A percentile compares a stretch with the other conserved stretches of the same genome.
phyloP scores from a whole-genome alignment of 2,113 vertebrate genomes.

The Catharus fuscescens region DNA sequence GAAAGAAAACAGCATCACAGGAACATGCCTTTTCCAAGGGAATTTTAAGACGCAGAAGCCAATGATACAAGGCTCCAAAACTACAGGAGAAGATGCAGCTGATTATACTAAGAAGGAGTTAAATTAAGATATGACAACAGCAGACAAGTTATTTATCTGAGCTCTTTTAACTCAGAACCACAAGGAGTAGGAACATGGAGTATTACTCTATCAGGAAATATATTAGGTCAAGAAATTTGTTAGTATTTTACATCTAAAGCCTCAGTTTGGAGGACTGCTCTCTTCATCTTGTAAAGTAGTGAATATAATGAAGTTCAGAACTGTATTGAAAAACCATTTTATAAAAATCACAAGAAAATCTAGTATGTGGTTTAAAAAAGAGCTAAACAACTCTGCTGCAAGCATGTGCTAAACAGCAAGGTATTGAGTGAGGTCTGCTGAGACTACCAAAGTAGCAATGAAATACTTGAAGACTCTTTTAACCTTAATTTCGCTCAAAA shows the following conservation, averaged over 20 bases:
- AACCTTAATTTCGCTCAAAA: neutral
- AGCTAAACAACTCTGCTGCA: neutral
- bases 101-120: neutral
- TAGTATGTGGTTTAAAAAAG: neutral
- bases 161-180: neutral
- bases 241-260: neutral
- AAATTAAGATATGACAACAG: constrained; percentile 11
- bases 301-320: neutral
- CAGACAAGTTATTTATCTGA: neutral
- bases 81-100: neutral
- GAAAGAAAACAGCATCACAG: neutral
- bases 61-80: neutral
- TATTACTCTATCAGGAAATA: neutral
- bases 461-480: neutral
- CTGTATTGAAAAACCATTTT: neutral
- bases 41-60: neutral
- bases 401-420: neutral
- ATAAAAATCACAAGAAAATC: neutral
- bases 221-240: neutral
- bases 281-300: neutral
- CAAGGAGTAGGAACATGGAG: neutral
- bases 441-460: neutral
- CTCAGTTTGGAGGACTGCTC: neutral
- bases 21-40: neutral
- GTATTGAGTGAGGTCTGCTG: neutral